These are phyloP conservation scores for Crocidura indochinensis DNA, from an alignment of 2,797 vertebrate genomes.

Conservation along the genomic window DNA sequence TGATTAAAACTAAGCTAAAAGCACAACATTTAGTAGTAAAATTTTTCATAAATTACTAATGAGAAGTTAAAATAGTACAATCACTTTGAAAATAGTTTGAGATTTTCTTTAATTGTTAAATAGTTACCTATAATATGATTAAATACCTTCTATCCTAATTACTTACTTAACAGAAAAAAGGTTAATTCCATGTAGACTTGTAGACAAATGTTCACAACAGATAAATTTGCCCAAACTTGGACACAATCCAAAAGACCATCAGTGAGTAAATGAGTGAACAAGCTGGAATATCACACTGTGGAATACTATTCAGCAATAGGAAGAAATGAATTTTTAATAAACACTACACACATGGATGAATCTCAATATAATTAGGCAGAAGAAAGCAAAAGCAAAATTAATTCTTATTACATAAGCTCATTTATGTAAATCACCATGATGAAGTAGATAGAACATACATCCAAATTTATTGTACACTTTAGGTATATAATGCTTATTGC, in stretches of 20 bases:
- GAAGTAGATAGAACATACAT: background rate
- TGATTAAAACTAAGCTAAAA: too few relatives aligned
- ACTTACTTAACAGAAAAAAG: background rate
- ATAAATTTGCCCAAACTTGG: background rate
- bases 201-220: background rate
- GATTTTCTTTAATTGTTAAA: background rate
- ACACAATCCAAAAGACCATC: background rate
- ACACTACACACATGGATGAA: background rate
- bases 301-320: background rate
- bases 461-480: background rate
- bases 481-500: background rate
- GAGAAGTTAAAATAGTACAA: background rate
- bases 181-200: background rate
- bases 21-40: too few relatives aligned
- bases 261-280: slow-evolving; percentile 20
- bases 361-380: slow-evolving; percentile 34
- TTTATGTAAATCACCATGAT: background rate
- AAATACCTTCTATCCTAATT: slow-evolving; percentile 1
- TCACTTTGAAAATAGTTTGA: background rate
- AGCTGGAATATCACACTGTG: background rate
- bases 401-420: background rate
- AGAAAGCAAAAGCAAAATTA: slow-evolving; percentile 6
- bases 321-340: slow-evolving; percentile 24
- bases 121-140: background rate
- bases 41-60: too few relatives aligned